Base-by-base conservation (phyloP, 2,113 vertebrate species). In the Isurus oxyrinchus region DNA sequence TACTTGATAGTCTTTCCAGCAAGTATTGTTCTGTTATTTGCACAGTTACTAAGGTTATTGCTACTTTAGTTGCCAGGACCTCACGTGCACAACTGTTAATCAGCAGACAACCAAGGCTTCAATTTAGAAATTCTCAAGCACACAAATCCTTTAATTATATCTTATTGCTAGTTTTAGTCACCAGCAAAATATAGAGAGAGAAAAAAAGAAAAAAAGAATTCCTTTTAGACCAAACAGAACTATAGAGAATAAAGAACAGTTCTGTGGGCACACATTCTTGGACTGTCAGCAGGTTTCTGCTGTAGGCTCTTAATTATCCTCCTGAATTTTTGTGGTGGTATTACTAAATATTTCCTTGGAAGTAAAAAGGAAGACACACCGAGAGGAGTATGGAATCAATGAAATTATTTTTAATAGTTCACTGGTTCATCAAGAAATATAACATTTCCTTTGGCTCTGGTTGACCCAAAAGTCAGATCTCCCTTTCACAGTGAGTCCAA, bases 101-200 rank as follows among this genome's bases (percentile, higher is more conserved):
- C 87, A 57, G n/a, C 88, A 61, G 88, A 91, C 14, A 16, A 35
- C 14, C 57, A 1, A 61, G 31, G 55, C 55, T 91, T 61, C 88
- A 59, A 57, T 91, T 61, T 59, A 91, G 88, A 91, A 61, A 61
- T 61, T n/a, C 55, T 91, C 57, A 61, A 59, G 21, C 4, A 31
- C 57, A 59, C 31, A 91, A 59, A 91, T 91, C 57, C 27, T 91
- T 61, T 91, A 91, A 91, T 91, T 91, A 59, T 59, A 59, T 91
- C 55, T 16, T 91, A 31, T 59, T 91, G 31, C 55, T 91, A 6
- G 55, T 61, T 91, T 91, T 31, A 91, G 57, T 91, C 88, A 91
- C 11, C 3, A 61, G 88, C 88, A 91, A 91, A 91, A 35, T 35
- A 91, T 91, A 91, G 31, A 76, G 72, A 76, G 27, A 76, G 35